Evolutionary conservation across 2,888 invertebrate genomes (phyloP), one percentile per base, ranked within the genome.

Genomic region (Piscicola geometra): DNA sequence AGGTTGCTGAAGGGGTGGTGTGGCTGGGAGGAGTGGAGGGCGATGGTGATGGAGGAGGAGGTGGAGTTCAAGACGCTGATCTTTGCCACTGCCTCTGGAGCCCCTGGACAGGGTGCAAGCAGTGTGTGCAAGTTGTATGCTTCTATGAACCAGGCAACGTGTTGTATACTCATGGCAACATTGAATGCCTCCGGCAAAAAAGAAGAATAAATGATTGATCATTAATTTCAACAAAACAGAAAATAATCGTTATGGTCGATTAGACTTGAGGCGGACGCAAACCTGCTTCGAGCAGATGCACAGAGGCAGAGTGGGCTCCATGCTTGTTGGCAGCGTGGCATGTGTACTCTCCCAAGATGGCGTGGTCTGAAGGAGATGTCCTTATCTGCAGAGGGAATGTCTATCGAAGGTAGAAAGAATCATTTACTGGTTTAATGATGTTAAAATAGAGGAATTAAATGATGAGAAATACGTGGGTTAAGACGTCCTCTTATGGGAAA

Each of bases 251-350:
- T 15, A 66, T 30, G 66, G n/a, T 66, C 9, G 25, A 66, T 28
- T 30, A 12, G 66, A 15, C 15, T 66, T 28, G 25, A 15, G 70
- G 18, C 28, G 50, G 1, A 35, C 50, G 0, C 52, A 25, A 25
- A 71, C 76, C 71, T 15, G 71, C 71, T 35, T 50, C 68, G 15
- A 30, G 30, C 30, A 76, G 71, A 1, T 71, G 56, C 33, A 76
- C 35, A 32, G 52, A 32, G 0, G 18, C 33, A 12, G 71, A 60
- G 1, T 52, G 28, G 18, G 64, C 41, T 47, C 76, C 76, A 35
- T 76, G 71, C 9, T 28, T 33, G 35, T 76, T 76, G 32, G 64
- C 60, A 32, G 76, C 71, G 21, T 71, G 18, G 50, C 76, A 76
- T 0, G 66, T 28, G 36, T 76, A 76, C 30, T 36, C 66, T 18